Percentiles rank a stretch among this genome's conserved stretches.
Conservation (phyloP, 2,113 vertebrate species). For the Sinocyclocheilus grahami region DNA sequence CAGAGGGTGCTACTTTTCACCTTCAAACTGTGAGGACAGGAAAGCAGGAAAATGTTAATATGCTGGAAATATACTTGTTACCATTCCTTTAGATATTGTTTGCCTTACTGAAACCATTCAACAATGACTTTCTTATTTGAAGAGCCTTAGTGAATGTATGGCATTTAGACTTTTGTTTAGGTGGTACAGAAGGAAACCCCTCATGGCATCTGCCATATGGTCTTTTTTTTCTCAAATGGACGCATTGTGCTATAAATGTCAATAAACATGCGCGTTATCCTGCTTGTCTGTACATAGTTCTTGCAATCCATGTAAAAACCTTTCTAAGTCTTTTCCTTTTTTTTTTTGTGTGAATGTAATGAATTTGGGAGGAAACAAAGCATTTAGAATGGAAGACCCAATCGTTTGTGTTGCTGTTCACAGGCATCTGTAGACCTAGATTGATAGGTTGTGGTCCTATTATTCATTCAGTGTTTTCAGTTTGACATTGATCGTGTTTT, state of each 20-base stretch:
- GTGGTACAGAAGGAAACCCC: slow-evolving; percentile 84
- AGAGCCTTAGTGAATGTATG: slow-evolving; percentile 92
- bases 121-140: slow-evolving; percentile 62
- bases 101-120: slow-evolving; percentile 84
- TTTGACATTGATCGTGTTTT: slow-evolving; percentile 18
- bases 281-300: slow-evolving; percentile 58
- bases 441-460: slow-evolving; percentile 42
- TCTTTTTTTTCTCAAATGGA: slow-evolving; percentile 77
- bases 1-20: slow-evolving; percentile 76
- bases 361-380: slow-evolving; percentile 25
- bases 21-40: slow-evolving; percentile 73
- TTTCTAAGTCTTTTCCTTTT: slow-evolving; percentile 14
- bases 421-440: slow-evolving; percentile 27
- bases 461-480: slow-evolving; percentile 45
- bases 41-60: slow-evolving; percentile 77
- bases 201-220: slow-evolving; percentile 71
- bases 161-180: slow-evolving; percentile 82
- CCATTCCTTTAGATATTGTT: slow-evolving; percentile 90
- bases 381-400: slow-evolving; percentile 25
- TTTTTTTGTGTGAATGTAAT: slow-evolving; percentile 34
- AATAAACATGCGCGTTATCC: slow-evolving; percentile 84
- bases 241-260: slow-evolving; percentile 86
- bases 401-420: slow-evolving; percentile 43
- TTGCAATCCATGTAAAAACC: slow-evolving; percentile 31
- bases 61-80: slow-evolving; percentile 86